phyloP scores from a whole-genome alignment of 2,113 vertebrate species.

The Hemiscyllium ocellatum region DNA sequence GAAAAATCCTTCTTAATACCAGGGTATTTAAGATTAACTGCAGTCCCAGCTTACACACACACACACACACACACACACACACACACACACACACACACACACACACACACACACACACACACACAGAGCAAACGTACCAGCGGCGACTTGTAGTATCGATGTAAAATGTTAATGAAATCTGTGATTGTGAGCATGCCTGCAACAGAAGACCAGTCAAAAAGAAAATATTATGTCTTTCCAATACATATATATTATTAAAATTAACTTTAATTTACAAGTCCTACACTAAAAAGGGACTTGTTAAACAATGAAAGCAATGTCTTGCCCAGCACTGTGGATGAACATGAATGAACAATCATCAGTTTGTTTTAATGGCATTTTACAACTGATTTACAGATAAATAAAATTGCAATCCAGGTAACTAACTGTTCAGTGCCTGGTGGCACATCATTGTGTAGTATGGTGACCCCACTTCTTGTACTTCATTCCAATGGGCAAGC shows the following conservation, averaged over 20 bases:
- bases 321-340: background rate
- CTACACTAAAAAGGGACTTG: background rate
- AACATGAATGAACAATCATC: background rate
- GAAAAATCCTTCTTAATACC: background rate
- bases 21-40: background rate
- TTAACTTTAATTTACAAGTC: background rate
- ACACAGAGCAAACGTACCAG: conserved; percentile 64
- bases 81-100: background rate
- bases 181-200: conserved; percentile 95
- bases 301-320: background rate
- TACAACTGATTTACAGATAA: background rate
- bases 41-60: too few species aligned
- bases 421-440: background rate
- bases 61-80: background rate
- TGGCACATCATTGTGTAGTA: background rate
- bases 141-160: conserved; percentile 94
- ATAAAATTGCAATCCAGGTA: background rate
- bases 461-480: background rate
- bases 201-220: conserved; percentile 34
- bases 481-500: background rate
- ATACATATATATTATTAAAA: background rate
- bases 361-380: background rate
- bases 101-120: background rate
- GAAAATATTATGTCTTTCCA: background rate
- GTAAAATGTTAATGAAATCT: conserved; percentile 96